A percentile compares a stretch with the other conserved stretches of the same genome.
Conservation (phyloP, 2,113 vertebrate genomes). For the Centrocercus urophasianus region DNA sequence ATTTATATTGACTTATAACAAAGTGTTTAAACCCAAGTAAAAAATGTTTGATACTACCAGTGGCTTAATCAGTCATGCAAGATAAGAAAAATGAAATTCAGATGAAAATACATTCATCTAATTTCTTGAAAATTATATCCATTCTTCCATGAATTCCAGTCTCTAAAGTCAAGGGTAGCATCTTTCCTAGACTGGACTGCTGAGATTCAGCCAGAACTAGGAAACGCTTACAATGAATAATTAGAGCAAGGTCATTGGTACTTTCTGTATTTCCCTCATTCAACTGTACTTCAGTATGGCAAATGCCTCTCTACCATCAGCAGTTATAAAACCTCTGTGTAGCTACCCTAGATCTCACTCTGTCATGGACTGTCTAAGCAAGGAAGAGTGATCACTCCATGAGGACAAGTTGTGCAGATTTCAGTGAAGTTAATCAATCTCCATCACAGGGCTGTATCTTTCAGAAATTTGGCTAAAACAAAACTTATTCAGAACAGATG, state of each 20-base stretch:
- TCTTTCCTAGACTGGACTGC: background rate
- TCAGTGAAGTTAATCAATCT: background rate
- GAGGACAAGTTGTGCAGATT: background rate
- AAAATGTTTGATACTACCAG: background rate
- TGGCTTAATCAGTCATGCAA: background rate
- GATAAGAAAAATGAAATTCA: background rate
- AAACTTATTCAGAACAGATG: background rate
- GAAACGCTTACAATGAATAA: background rate
- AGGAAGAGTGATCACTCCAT: background rate
- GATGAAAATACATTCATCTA: background rate
- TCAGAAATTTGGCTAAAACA: constrained; percentile 1
- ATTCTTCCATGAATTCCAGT: background rate
- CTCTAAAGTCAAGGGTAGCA: background rate
- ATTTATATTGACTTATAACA: background rate
- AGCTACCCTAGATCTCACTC: background rate
- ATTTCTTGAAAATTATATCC: background rate
- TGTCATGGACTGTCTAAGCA: background rate
- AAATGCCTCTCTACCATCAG: background rate
- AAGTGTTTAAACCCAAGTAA: background rate
- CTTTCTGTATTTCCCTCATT: background rate
- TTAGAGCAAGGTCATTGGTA: background rate
- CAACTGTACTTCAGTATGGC: background rate
- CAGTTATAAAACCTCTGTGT: background rate
- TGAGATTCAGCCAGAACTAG: background rate
- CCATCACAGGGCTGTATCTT: background rate